Percentiles rank a stretch among this genome's conserved stretches.
Conservation (phyloP, 2,888 invertebrate species). For the Hartigia nigra region DNA sequence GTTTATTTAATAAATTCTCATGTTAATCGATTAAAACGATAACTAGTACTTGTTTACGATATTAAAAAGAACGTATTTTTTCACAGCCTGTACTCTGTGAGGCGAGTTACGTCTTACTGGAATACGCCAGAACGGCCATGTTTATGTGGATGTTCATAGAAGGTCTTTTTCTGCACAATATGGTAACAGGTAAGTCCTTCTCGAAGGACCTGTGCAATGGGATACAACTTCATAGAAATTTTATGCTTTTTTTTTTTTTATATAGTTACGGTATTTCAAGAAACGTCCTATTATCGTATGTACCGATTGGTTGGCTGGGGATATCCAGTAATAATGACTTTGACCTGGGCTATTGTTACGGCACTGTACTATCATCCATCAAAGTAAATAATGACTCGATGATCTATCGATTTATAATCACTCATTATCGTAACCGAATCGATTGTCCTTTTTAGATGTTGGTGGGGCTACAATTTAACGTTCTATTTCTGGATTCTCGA, state of each 20-base stretch:
- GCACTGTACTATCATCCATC: constrained; percentile 67
- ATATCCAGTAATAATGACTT: constrained; percentile 75
- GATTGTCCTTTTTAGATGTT: constrained; percentile 69
- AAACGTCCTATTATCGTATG: constrained; percentile 72
- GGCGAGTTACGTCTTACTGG: constrained; percentile 80
- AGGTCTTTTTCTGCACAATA: constrained; percentile 87
- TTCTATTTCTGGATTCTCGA: constrained; percentile 90
- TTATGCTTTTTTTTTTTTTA: constrained; percentile 21
- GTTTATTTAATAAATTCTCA: not conserved
- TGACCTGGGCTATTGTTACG: constrained; percentile 76
- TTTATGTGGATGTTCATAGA: constrained; percentile 99
- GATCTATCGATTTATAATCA: not conserved
- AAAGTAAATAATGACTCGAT: constrained; percentile 53
- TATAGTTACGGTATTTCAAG: constrained; percentile 75
- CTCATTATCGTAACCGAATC: not conserved
- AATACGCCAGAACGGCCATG: constrained; percentile 90
- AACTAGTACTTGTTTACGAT: not conserved
- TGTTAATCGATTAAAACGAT: not conserved
- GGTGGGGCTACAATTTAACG: constrained; percentile 88
- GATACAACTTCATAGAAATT: not conserved
- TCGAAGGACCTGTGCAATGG: not conserved
- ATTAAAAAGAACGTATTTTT: not conserved
- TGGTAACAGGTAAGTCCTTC: constrained; percentile 74
- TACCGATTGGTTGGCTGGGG: constrained; percentile 81
- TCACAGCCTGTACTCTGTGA: constrained; percentile 87